Evolutionary conservation across 1,140 invertebrate genomes (phyloP), one percentile per base, ranked within the genome.

Genomic region (Drosophila arizonae): DNA sequence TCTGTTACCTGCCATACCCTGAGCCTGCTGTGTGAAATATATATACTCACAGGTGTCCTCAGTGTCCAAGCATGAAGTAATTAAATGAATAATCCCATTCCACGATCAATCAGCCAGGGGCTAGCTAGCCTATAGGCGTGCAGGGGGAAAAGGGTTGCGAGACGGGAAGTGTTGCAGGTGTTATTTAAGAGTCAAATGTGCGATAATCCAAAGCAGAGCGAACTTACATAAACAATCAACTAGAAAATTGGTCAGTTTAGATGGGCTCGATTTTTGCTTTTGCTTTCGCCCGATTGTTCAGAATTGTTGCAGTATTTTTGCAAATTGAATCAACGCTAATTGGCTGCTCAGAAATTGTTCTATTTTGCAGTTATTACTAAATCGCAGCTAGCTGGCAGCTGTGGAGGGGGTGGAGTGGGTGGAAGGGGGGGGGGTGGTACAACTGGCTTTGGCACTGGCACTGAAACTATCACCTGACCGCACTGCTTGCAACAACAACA

Each of bases 241-340:
- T 72, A 28, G 54, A 33, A 66, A 72, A 72, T 72, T 67, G 63
- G 36, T 2, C 28, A 30, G n/a, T 11, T 39, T 26, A 43, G 50
- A 55, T 55, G 51, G 30, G 52, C 54, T 67, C 17, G 52, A 26
- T 45, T 33, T 2, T 64, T 10, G 3, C 45, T 24, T 24, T 64
- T 10, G 3, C 45, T 56, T 36, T 36, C 6, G 28, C 17, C 24
- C 13, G 48, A 10, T 26, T 39, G 41, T 28, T 10, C 28, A 17
- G 41, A 54, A 41, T 50, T 55, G 15, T 33, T 6, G 24, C 24
- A 67, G 55, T 72, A 61, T 45, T 52, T 77, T 79, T 52, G 84
- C 79, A 87, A 87, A 87, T 87, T 87, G 79, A 87, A 87, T 87
- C 82, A 87, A 87, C 72, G 76, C 66, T 84, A 87, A 86, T 87